Conservation (phyloP, 2,113 vertebrate species). For the Sebastes fasciatus region DNA sequence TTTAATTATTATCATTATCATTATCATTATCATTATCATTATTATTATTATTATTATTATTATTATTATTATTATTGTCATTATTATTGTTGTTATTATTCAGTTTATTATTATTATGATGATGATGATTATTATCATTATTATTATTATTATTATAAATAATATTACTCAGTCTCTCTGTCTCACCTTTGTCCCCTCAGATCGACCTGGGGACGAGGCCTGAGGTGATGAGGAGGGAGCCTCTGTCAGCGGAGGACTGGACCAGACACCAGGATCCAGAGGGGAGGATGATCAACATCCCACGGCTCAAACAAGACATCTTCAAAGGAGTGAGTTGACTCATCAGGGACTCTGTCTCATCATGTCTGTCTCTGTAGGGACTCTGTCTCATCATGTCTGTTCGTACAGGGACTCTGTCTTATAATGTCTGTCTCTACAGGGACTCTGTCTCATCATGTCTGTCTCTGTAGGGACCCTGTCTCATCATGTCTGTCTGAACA, state of each 20-base stretch:
- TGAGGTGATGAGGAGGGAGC: conserved; percentile 87
- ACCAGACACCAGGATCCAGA: conserved; percentile 88
- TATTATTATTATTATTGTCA: no score
- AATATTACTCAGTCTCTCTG: neutral
- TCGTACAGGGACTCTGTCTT: neutral
- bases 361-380: conserved; percentile 81
- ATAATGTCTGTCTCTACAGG: conserved; percentile 77
- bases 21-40: no score
- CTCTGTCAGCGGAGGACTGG: conserved; percentile 91
- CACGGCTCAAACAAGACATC: conserved; percentile 87
- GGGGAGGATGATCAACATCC: conserved; percentile 87
- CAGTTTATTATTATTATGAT: no score
- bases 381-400: conserved; percentile 81
- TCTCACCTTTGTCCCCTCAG: conserved; percentile 72
- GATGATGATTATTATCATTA: no score
- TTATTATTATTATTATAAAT: no score
- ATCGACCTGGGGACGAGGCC: conserved; percentile 92
- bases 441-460: conserved; percentile 82
- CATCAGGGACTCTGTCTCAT: neutral
- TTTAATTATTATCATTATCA: no score
- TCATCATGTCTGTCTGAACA: conserved; percentile 59
- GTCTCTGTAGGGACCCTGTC: neutral
- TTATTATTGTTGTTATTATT: no score
- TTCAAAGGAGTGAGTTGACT: conserved; percentile 85
- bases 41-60: no score